A percentile compares a stretch with the other conserved stretches of the same genome.
These are phyloP conservation scores for Cheilosia vulpina DNA, from an alignment of 2,888 invertebrate species.

Conservation along the genomic window DNA sequence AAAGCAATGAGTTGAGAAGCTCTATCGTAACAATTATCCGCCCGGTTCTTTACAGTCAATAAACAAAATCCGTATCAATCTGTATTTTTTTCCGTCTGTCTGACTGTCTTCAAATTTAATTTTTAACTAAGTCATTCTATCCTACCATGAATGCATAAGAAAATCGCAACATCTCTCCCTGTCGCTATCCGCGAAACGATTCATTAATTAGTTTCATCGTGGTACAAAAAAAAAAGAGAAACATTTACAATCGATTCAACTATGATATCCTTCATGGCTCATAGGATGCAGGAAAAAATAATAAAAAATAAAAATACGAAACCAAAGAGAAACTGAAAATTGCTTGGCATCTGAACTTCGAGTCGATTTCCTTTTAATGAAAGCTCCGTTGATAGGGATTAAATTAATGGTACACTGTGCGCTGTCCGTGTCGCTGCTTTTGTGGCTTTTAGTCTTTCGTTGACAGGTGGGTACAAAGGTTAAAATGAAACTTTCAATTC, in stretches of 20 bases:
- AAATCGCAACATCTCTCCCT: not conserved
- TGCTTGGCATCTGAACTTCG: not conserved
- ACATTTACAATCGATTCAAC: not conserved
- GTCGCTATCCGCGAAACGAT: not conserved
- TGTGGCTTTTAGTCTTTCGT: not conserved
- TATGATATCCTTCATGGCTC: not conserved
- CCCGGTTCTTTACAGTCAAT: too few relatives aligned
- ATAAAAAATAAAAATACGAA: too few relatives aligned
- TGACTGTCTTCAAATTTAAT: too few relatives aligned
- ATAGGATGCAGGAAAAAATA: too few relatives aligned
- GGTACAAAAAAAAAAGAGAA: not conserved
- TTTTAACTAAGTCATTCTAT: too few relatives aligned
- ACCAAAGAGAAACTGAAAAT: not conserved
- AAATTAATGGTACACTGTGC: conserved; percentile 54
- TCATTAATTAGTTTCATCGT: not conserved
- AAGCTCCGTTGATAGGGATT: conserved; percentile 38
- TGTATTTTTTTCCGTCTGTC: too few relatives aligned
- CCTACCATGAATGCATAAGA: not conserved
- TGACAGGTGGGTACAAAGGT: conserved; percentile 21
- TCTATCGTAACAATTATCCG: too few relatives aligned
- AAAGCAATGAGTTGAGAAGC: too few relatives aligned
- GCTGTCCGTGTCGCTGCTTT: not conserved
- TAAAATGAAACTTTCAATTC: conserved; percentile 36
- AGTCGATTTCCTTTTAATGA: conserved; percentile 39
- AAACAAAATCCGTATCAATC: too few relatives aligned